A percentile compares a stretch with the other conserved stretches of the same genome.
Conservation (phyloP, 2,888 invertebrate species). For the Hirtodrosophila cameraria region DNA sequence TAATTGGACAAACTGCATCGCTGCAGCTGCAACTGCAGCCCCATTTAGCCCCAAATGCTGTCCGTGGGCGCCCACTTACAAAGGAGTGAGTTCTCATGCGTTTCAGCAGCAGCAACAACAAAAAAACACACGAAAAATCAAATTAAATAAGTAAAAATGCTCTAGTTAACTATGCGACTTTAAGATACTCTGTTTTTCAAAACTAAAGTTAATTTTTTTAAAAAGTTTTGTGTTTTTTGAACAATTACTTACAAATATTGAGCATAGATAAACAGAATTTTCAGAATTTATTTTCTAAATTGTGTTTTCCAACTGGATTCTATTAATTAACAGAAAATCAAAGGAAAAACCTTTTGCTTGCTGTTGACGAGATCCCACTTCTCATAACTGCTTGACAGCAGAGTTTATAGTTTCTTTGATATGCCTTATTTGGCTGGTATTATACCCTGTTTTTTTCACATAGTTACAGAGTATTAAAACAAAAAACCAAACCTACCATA, state of each 20-base stretch:
- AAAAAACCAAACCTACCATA: conserved; percentile 51
- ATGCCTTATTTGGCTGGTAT: too few species aligned
- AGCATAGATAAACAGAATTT: too few species aligned
- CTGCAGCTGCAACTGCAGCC: conserved; percentile 47
- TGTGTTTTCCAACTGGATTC: too few species aligned
- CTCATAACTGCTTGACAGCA: too few species aligned
- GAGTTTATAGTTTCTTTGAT: too few species aligned
- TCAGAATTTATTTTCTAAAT: too few species aligned
- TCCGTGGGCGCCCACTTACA: conserved; percentile 40
- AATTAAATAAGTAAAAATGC: conserved; percentile 3
- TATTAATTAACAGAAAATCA: too few species aligned
- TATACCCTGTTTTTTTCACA: not conserved
- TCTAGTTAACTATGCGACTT: conserved; percentile 7
- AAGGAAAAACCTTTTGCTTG: too few species aligned
- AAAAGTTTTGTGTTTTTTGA: too few species aligned
- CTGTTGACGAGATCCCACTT: too few species aligned
- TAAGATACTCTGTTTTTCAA: conserved; percentile 12
- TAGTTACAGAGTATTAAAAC: conserved; percentile 14
- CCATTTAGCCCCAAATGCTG: conserved; percentile 53
- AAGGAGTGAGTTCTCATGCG: conserved; percentile 58
- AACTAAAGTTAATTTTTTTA: conserved; percentile 2
- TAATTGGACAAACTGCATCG: conserved; percentile 35
- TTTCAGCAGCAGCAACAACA: conserved; percentile 36
- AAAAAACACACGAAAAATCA: conserved; percentile 14
- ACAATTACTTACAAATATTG: too few species aligned